Percentiles rank a stretch among this genome's conserved stretches.
Conservation (phyloP, 2,888 invertebrate species). For the Lysandra bellargus region DNA sequence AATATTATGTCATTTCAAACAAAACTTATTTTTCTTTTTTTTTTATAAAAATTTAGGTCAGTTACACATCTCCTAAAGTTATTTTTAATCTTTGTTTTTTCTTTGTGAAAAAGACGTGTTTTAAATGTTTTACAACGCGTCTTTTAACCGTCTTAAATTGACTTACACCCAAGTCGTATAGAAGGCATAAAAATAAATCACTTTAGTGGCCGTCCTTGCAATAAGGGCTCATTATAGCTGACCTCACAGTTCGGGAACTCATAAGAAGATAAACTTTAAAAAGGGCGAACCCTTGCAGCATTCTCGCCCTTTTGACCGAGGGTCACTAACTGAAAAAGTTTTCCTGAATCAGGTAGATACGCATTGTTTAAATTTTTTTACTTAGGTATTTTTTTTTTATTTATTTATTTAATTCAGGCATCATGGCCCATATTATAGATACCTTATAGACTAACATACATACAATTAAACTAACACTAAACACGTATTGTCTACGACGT, state of each 20-base stretch:
- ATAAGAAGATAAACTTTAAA: conserved; percentile 12
- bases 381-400: conserved; percentile 34
- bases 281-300: background rate
- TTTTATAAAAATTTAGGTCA: too few relatives aligned
- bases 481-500: too few relatives aligned
- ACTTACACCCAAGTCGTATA: background rate
- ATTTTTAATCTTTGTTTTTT: too few relatives aligned
- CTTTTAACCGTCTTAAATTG: background rate
- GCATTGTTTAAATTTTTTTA: background rate
- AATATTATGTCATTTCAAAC: background rate
- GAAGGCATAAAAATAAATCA: background rate
- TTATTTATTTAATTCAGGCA: background rate
- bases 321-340: background rate
- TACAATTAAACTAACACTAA: too few relatives aligned
- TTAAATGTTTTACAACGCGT: background rate
- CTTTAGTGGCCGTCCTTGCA: background rate
- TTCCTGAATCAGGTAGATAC: background rate
- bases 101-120: too few relatives aligned
- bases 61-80: too few relatives aligned
- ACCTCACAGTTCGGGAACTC: background rate
- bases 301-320: background rate
- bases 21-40: background rate
- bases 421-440: too few relatives aligned
- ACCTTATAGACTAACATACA: too few relatives aligned
- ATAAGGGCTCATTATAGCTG: conserved; percentile 5